Conservation (phyloP, 2,797 vertebrate genomes). For the Bradypodion ventrale region DNA sequence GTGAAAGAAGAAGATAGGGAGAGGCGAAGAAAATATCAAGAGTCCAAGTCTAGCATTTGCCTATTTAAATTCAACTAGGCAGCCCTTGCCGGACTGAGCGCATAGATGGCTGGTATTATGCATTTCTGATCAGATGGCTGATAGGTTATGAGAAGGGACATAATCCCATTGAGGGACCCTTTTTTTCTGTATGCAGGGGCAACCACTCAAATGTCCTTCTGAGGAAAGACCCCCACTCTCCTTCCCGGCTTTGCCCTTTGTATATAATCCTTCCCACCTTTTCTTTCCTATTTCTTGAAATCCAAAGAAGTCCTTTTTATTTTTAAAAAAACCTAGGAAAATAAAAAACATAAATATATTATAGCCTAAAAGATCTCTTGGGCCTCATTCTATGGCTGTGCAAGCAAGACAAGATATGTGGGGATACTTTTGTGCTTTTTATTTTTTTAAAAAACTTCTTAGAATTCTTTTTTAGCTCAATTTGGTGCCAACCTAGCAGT, state of each 20-base stretch:
- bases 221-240: slow-evolving; percentile 70
- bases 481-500: too few relatives aligned
- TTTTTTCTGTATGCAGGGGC: slow-evolving; percentile 74
- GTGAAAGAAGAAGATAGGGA: slow-evolving; percentile 65
- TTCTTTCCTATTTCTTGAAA: slow-evolving; percentile 44
- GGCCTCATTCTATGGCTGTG: slow-evolving; percentile 56
- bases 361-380: slow-evolving; percentile 55
- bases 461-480: slow-evolving; percentile 65
- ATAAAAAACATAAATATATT: slow-evolving; percentile 70
- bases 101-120: slow-evolving; percentile 79
- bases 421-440: slow-evolving; percentile 27
- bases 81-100: slow-evolving; percentile 74
- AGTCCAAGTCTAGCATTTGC: slow-evolving; percentile 80
- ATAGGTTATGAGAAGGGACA: slow-evolving; percentile 78
- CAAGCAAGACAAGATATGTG: slow-evolving; percentile 49
- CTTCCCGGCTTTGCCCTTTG: slow-evolving; percentile 71
- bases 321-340: background rate
- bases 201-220: slow-evolving; percentile 75
- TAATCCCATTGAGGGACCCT: slow-evolving; percentile 78
- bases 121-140: slow-evolving; percentile 84
- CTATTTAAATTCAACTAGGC: slow-evolving; percentile 87
- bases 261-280: slow-evolving; percentile 52
- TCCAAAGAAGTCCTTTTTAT: slow-evolving; percentile 70
- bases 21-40: slow-evolving; percentile 77
- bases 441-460: slow-evolving; percentile 64